These are phyloP conservation scores for Paradoxurus hermaphroditus DNA, from an alignment of 2,113 vertebrate genomes.

Conservation along the genomic window DNA sequence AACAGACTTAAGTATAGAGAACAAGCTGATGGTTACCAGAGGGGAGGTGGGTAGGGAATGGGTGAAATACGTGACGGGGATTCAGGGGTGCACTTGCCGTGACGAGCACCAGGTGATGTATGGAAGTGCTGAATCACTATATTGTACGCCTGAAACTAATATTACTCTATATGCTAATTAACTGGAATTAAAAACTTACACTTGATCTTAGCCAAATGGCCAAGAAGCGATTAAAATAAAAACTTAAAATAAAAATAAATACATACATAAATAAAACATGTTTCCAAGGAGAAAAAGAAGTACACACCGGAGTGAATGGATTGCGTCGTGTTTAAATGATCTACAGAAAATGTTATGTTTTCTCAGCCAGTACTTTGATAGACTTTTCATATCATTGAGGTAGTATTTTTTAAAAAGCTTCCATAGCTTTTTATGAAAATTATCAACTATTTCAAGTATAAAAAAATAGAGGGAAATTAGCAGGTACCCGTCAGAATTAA, in stretches of 20 bases:
- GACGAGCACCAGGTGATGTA: neutral
- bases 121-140: neutral
- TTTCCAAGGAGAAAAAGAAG: neutral
- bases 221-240: too few species aligned
- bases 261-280: neutral
- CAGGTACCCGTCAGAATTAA: neutral
- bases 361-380: neutral
- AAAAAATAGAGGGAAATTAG: neutral
- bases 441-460: neutral
- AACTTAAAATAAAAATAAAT: neutral
- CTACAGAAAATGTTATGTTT: neutral
- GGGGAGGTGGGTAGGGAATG: neutral
- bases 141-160: neutral
- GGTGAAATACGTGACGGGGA: neutral
- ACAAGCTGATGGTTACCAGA: neutral
- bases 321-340: neutral
- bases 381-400: neutral
- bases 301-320: neutral
- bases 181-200: neutral
- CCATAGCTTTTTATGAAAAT: neutral
- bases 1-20: neutral
- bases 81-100: neutral
- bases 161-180: neutral
- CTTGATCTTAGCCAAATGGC: too few species aligned
- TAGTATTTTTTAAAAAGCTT: neutral